Conservation (phyloP, 1,140 invertebrate species). For the Drosophila prosaltans region DNA sequence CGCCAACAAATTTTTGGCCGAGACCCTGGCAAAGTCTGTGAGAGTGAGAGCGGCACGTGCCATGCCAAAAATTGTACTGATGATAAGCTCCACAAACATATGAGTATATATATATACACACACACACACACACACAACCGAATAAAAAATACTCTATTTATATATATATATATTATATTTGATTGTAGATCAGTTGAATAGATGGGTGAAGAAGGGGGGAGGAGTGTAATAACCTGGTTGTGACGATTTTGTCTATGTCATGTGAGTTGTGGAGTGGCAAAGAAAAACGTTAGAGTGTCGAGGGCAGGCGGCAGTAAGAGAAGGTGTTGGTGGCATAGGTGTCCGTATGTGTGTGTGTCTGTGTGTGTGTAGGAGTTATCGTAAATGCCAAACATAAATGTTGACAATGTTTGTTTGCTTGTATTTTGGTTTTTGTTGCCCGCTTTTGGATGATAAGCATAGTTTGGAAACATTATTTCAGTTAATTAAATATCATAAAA, state of each 20-base stretch:
- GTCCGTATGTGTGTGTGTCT: conserved; percentile 2
- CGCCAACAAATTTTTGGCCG: conserved; percentile 24
- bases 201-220: no score
- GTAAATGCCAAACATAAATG: conserved; percentile 59
- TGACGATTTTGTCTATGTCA: conserved; percentile 24
- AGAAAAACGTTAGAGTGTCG: background rate
- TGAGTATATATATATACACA: conserved; percentile 16
- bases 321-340: background rate
- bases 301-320: background rate
- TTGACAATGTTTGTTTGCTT: conserved; percentile 54
- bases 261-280: conserved; percentile 33
- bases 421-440: background rate
- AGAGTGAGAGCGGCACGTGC: conserved; percentile 53
- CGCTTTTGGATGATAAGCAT: conserved; percentile 28
- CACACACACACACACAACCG: conserved; percentile 11
- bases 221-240: background rate
- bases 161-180: conserved; percentile 1
- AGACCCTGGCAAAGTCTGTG: conserved; percentile 12
- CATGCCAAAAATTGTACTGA: conserved; percentile 19
- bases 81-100: conserved; percentile 40
- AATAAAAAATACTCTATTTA: conserved; percentile 14
- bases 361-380: conserved; percentile 29
- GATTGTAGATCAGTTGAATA: background rate
- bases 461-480: conserved; percentile 64
- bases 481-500: conserved; percentile 5